phyloP scores from a whole-genome alignment of 2,797 vertebrate species.

The Neosilurus mollespiculum region DNA sequence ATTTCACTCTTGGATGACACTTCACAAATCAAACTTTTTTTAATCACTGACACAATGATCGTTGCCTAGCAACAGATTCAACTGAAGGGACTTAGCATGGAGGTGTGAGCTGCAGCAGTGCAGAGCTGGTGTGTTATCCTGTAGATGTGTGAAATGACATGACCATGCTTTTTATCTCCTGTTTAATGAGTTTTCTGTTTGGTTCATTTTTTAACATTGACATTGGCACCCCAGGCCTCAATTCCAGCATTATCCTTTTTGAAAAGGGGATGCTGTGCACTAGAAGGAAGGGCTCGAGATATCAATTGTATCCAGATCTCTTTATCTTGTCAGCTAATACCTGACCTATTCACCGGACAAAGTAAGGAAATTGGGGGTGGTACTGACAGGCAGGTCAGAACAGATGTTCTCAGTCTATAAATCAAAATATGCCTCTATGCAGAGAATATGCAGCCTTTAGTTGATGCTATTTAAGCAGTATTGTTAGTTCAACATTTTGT shows the following conservation, averaged over 20 bases:
- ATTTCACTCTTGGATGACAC: conserved; percentile 69
- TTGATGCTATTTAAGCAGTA: background rate
- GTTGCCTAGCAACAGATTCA: conserved; percentile 73
- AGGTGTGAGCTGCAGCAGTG: conserved; percentile 35
- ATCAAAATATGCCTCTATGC: conserved; percentile 1
- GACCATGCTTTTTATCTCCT: conserved; percentile 39
- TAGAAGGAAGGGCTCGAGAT: conserved; percentile 10
- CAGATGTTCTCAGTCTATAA: background rate
- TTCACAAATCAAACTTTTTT: conserved; percentile 78
- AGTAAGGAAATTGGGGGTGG: conserved; percentile 11
- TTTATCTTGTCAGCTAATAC: conserved; percentile 42
- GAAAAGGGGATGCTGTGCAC: background rate
- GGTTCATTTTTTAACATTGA: conserved; percentile 40
- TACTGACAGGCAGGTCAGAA: conserved; percentile 16
- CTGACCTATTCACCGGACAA: conserved; percentile 36
- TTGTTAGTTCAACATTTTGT: background rate
- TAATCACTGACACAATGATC: conserved; percentile 68
- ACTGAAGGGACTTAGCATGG: conserved; percentile 60
- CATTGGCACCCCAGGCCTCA: conserved; percentile 26
- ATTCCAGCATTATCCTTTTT: conserved; percentile 27
- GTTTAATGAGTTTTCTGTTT: conserved; percentile 43
- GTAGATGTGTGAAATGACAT: conserved; percentile 41
- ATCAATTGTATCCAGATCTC: conserved; percentile 28
- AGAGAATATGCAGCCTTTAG: background rate
- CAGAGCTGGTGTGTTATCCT: conserved; percentile 57